phyloP scores from a whole-genome alignment of 2,113 vertebrate species.

The Platichthys stellatus region DNA sequence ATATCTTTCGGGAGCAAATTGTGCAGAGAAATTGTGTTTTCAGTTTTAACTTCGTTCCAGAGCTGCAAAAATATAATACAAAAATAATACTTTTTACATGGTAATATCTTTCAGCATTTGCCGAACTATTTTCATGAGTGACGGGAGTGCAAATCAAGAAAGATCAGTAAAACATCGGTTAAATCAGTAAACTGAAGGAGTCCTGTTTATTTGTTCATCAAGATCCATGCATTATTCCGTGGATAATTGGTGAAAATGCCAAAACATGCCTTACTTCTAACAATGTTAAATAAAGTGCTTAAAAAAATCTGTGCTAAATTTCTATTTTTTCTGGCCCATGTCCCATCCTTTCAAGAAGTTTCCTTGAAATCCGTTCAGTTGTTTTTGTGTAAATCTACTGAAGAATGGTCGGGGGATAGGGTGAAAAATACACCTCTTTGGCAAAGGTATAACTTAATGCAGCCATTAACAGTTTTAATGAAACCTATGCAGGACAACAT shows the following conservation, averaged over 20 bases:
- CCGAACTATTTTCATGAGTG: too few species aligned
- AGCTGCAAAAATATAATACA: too few species aligned
- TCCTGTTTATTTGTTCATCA: neutral
- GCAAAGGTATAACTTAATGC: neutral
- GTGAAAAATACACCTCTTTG: too few species aligned
- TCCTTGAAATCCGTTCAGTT: neutral
- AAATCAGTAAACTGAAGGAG: neutral
- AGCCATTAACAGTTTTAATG: neutral
- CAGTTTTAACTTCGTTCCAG: too few species aligned
- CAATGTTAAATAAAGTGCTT: neutral
- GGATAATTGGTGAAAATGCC: too few species aligned
- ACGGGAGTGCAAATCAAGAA: too few species aligned
- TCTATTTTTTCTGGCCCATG: neutral
- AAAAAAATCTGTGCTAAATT: neutral
- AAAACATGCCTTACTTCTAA: neutral
- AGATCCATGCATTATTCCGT: neutral
- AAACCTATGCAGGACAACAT: neutral
- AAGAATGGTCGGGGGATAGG: too few species aligned
- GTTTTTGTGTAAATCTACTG: too few species aligned
- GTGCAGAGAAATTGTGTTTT: too few species aligned
- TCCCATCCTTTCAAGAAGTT: neutral
- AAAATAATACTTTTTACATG: too few species aligned
- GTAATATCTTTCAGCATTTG: too few species aligned
- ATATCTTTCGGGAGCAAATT: too few species aligned
- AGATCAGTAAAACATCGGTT: neutral